Conservation (phyloP, 2,113 vertebrate species). For the Hyaena hyaena region DNA sequence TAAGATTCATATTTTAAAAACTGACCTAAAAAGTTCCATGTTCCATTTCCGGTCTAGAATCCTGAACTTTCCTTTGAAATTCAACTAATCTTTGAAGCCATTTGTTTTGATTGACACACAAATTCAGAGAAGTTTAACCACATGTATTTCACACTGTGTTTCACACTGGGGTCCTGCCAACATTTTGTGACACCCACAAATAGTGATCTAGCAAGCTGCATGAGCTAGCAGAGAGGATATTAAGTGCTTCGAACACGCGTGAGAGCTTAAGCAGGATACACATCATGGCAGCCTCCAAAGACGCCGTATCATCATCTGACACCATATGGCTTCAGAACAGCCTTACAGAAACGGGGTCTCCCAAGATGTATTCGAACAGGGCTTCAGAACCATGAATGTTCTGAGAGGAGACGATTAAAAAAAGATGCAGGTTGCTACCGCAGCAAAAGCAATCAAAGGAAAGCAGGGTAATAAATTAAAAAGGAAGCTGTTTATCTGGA, state of each 20-base stretch:
- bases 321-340: conserved; percentile 57
- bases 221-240: conserved; percentile 35
- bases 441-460: conserved; percentile 83
- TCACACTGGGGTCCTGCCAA: conserved; percentile 54
- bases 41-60: not conserved
- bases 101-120: conserved; percentile 47
- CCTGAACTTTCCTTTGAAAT: conserved; percentile 17
- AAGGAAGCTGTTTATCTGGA: conserved; percentile 80
- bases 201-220: not conserved
- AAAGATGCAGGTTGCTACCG: conserved; percentile 70
- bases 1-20: not conserved
- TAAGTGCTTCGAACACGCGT: not conserved
- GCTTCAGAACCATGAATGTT: conserved; percentile 68
- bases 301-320: not conserved
- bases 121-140: conserved; percentile 48
- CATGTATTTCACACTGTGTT: conserved; percentile 55
- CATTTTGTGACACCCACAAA: conserved; percentile 43
- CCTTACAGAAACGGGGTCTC: conserved; percentile 66
- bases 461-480: conserved; percentile 80
- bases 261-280: conserved; percentile 47
- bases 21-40: not conserved
- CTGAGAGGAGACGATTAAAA: conserved; percentile 80
- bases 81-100: not conserved
- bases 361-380: conserved; percentile 45
- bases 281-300: conserved; percentile 46